Evolutionary conservation across 2,888 invertebrate genomes (phyloP).

Genomic region (Apamea epomidion): DNA sequence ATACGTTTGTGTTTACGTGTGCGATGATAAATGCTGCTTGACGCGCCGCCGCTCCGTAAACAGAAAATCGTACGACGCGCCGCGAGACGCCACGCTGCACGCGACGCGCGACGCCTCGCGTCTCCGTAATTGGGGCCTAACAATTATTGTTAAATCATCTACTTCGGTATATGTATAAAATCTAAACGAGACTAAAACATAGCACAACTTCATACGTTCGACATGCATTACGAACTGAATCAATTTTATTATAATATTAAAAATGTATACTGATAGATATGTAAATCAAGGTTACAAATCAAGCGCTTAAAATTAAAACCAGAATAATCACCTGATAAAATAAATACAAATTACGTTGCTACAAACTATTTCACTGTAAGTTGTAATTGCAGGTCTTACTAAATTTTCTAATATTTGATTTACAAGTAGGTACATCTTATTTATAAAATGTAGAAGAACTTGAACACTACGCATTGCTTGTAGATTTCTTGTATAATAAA

Average conservation of each 20-base stretch:
- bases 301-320: slow-evolving; percentile 6
- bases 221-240: background rate
- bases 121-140: too few relatives aligned
- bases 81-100: too few relatives aligned
- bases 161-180: background rate
- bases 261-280: background rate
- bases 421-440: slow-evolving; percentile 47
- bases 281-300: slow-evolving; percentile 16
- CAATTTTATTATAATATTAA: background rate
- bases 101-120: too few relatives aligned
- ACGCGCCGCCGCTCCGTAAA: too few relatives aligned
- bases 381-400: slow-evolving; percentile 7
- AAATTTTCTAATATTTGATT: slow-evolving; percentile 29
- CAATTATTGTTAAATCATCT: background rate
- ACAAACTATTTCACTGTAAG: background rate
- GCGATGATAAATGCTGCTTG: too few relatives aligned
- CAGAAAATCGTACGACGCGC: too few relatives aligned
- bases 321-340: slow-evolving; percentile 6
- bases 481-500: slow-evolving; percentile 21
- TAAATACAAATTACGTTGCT: background rate
- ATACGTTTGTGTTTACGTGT: too few relatives aligned
- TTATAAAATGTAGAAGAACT: slow-evolving; percentile 4
- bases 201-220: background rate
- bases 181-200: background rate
- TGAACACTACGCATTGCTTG: slow-evolving; percentile 1